Base-by-base conservation (phyloP, 2,888 invertebrate genomes). In the Drosophila borborema region DNA sequence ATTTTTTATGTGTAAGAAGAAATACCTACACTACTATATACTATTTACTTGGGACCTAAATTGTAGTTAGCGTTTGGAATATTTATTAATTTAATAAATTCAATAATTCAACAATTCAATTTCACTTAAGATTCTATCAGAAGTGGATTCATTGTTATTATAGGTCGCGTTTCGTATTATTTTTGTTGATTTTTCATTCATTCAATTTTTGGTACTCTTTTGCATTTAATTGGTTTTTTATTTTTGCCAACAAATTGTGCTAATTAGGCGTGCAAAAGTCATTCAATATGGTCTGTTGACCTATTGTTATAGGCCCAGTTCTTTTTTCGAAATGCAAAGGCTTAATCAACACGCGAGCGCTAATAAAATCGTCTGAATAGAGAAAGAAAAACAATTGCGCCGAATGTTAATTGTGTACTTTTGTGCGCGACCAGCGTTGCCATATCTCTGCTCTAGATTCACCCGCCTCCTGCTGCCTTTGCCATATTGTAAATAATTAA, bases 341-440 rank as follows among this genome's bases (percentile, higher is more conserved):
- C 45, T 64, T 67, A 76, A 76, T 76, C 77, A 75, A 75, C 66
- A 64, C 66, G 69, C 61, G 43, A 68, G 48, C 48, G 18, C 9
- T 38, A 53, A 53, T 38, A 38, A 53, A 53, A 20, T 28, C 28
- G 28, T 7, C 36, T 16, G 43, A 43, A 62, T 0, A 63, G 1
- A 34, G 31, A 28, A 41, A 34, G 56, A 36, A 63, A 65, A 76
- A 77, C 73, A 82, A 80, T 80, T 72, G 68, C 55, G 73, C 36
- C 74, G 72, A 79, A 77, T 58, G 58, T 75, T 84, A 85, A 88
- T 85, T 88, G 89, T 89, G 78, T 76, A 82, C 74, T 88, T 82
- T 80, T 70, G 72, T 73, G 86, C 64, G 62, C 60, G 16, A 55
- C 60, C 64, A 75, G 68, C 66, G 74, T 58, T 74, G 64, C 68